Conservation (phyloP, 2,797 vertebrate species). For the Hydrophis major region DNA sequence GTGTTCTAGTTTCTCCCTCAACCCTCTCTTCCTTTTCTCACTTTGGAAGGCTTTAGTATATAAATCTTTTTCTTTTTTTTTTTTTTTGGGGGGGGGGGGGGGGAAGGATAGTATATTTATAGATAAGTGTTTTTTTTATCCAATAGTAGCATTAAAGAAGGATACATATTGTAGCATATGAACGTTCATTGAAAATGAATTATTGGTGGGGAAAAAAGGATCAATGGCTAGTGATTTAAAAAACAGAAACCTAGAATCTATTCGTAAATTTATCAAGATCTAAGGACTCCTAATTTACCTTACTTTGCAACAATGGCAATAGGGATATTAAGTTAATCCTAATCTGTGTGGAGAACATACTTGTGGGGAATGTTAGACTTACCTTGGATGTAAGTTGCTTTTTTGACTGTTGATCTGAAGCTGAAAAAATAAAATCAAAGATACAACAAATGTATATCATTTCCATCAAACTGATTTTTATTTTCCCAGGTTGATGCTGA, state of each 20-base stretch:
- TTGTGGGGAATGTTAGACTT: slow-evolving; percentile 8
- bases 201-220: not conserved
- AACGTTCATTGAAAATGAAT: not conserved
- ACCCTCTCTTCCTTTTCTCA: not conserved
- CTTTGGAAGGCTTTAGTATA: not conserved
- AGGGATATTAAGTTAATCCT: slow-evolving; percentile 24
- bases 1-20: not conserved
- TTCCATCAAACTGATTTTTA: not conserved
- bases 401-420: slow-evolving; percentile 8
- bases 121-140: not conserved
- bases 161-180: not conserved
- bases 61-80: not conserved
- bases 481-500: not conserved
- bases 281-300: not conserved
- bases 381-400: slow-evolving; percentile 46
- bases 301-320: not conserved
- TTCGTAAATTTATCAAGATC: not conserved
- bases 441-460: not conserved
- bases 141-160: not conserved
- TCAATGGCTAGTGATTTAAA: not conserved
- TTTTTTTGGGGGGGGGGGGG: too few relatives aligned
- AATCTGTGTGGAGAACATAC: not conserved
- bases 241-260: not conserved
- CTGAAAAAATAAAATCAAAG: slow-evolving; percentile 32
- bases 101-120: not conserved